phyloP scores from a whole-genome alignment of 2,113 vertebrate species.

The Sylvietta virens region DNA sequence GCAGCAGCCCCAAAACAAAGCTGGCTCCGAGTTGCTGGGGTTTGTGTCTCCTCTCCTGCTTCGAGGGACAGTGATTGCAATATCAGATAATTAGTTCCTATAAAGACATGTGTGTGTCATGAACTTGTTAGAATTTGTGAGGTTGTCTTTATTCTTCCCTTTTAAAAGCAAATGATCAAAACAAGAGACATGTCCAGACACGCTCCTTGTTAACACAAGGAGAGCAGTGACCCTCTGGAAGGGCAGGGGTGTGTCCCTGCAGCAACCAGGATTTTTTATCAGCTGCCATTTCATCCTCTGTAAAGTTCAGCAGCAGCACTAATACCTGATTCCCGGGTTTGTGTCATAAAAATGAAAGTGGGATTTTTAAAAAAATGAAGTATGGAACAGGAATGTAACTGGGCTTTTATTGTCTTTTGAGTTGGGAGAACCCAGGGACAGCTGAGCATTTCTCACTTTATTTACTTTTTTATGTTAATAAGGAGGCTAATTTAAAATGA shows the following conservation, averaged over 20 bases:
- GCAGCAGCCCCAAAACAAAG: neutral
- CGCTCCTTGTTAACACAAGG: neutral
- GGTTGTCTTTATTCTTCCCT: neutral
- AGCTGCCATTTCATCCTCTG: neutral
- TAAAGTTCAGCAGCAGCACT: neutral
- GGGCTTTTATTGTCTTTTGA: neutral
- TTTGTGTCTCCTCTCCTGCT: neutral
- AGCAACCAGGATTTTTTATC: neutral
- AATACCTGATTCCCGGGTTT: neutral
- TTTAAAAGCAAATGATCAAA: neutral
- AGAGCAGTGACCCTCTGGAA: neutral
- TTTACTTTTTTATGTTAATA: neutral
- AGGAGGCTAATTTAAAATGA: neutral
- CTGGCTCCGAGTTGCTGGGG: accelerated
- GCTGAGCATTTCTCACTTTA: neutral
- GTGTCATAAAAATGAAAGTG: neutral
- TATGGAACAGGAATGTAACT: neutral
- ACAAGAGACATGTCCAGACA: neutral
- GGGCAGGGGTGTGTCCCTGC: neutral
- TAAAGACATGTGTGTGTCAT: neutral
- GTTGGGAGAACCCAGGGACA: neutral
- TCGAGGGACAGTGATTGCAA: neutral
- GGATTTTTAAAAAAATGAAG: neutral
- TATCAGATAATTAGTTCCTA: neutral
- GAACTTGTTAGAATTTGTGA: neutral